Evolutionary conservation across 1,140 invertebrate species (phyloP).

Genomic region (Lepidostoma basale): DNA sequence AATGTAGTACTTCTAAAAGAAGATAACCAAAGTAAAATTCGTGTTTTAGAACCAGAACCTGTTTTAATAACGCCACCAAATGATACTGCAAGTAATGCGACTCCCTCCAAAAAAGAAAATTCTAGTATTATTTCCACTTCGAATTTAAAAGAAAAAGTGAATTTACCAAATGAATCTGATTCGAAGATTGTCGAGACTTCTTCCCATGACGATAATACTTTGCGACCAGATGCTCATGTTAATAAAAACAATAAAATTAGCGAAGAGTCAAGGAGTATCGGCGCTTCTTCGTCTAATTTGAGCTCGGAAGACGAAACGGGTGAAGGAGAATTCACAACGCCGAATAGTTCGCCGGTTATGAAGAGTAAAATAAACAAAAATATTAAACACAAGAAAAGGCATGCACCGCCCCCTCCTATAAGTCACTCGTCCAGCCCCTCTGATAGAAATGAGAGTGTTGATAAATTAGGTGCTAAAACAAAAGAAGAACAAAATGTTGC

Average conservation of each 20-base stretch:
- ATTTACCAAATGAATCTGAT: neutral
- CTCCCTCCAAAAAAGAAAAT: no score
- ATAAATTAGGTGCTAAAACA: neutral
- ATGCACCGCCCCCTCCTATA: constrained; percentile 51
- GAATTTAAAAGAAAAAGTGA: neutral
- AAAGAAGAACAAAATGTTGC: neutral
- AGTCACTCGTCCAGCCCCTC: constrained; percentile 1
- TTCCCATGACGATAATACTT: neutral
- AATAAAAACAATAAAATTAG: constrained; percentile 16
- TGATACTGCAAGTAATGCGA: no score
- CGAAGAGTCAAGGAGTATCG: constrained; percentile 24
- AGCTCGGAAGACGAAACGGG: constrained; percentile 44
- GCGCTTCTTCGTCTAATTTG: constrained; percentile 37
- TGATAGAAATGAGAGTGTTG: constrained; percentile 24
- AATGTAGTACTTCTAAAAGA: no score
- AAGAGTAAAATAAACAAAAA: constrained; percentile 51
- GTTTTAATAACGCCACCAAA: no score
- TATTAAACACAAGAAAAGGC: constrained; percentile 57
- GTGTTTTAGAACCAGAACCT: no score
- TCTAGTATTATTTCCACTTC: no score
- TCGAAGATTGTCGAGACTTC: neutral
- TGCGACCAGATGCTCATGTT: neutral
- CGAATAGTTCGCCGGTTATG: constrained; percentile 54
- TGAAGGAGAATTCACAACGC: constrained; percentile 59
- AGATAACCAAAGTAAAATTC: no score